Conservation (phyloP, 92 coral and sea anemone genomes). For the Parazoanthus atlanticus region DNA sequence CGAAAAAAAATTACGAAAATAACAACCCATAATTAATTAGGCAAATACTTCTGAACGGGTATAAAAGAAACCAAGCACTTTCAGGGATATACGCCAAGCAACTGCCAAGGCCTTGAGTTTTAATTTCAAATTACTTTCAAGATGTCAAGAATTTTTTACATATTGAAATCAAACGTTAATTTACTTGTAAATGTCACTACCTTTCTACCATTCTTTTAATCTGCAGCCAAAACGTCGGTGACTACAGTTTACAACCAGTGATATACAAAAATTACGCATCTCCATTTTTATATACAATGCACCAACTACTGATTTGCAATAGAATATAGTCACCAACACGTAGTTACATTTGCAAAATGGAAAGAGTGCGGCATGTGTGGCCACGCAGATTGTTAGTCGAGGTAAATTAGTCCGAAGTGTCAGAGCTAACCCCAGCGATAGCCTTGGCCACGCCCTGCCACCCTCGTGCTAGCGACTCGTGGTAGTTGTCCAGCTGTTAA, state of each 20-base stretch:
- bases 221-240: neutral
- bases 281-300: neutral
- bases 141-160: neutral
- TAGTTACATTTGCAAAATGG: neutral
- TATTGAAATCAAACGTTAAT: neutral
- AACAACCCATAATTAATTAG: neutral
- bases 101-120: neutral
- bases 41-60: neutral
- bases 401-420: neutral
- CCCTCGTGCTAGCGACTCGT: conserved; percentile 29
- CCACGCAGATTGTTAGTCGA: neutral
- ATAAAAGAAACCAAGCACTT: neutral
- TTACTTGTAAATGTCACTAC: neutral
- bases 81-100: neutral
- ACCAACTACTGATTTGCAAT: too few species aligned
- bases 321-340: neutral
- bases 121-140: too few species aligned
- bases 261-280: too few species aligned
- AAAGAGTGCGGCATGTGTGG: neutral
- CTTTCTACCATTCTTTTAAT: too few species aligned
- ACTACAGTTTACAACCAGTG: neutral
- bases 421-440: neutral
- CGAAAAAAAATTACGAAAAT: too few species aligned
- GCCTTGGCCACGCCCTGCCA: conserved; percentile 29
- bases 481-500: conserved; percentile 37